Percentiles rank a stretch among this genome's conserved stretches.
Conservation (phyloP, 30 jellyfish, hydroid and myxozoan species). For the Nemopilema nomurai region DNA sequence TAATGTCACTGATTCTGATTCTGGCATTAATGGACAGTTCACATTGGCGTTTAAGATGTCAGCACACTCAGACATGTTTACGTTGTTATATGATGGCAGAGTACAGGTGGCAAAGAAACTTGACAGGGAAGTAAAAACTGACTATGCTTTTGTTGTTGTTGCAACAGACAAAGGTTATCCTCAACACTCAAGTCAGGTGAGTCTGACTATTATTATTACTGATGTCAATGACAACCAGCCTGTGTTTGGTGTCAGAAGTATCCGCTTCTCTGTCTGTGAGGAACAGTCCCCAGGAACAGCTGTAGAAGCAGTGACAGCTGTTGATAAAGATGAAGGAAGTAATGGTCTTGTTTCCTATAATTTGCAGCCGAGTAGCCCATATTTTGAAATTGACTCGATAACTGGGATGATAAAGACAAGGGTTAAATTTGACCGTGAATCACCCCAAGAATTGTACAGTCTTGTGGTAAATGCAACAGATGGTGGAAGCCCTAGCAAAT, state of each 20-base stretch:
- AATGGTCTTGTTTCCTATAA: slow-evolving; percentile 74
- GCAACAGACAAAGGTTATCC: slow-evolving; percentile 90
- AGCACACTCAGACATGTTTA: slow-evolving; percentile 41
- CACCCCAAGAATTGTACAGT: slow-evolving; percentile 22
- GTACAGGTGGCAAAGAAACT: slow-evolving; percentile 56
- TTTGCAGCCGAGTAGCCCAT: slow-evolving; percentile 51
- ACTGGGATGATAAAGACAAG: slow-evolving; percentile 80
- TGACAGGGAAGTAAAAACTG: slow-evolving; percentile 72
- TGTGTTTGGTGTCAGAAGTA: slow-evolving; percentile 54
- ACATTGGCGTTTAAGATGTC: slow-evolving; percentile 19
- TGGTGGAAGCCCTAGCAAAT: slow-evolving; percentile 76
- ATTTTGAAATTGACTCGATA: slow-evolving; percentile 56
- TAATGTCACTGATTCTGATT: slow-evolving; percentile 91
- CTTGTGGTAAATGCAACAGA: slow-evolving; percentile 82
- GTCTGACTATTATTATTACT: slow-evolving; percentile 64
- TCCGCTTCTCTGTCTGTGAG: slow-evolving; percentile 72
- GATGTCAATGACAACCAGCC: slow-evolving; percentile 93
- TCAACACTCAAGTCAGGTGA: slow-evolving; percentile 54
- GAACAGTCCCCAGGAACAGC: slow-evolving; percentile 88
- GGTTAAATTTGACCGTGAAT: slow-evolving; percentile 83
- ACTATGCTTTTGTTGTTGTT: slow-evolving; percentile 39
- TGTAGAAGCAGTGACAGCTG: slow-evolving; percentile 71
- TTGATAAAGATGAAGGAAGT: slow-evolving; percentile 84
- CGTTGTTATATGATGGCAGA: slow-evolving; percentile 51
- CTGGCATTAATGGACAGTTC: slow-evolving; percentile 82